These are phyloP conservation scores for Drosophila burlai DNA, from an alignment of 1,140 invertebrate genomes.

Conservation along the genomic window DNA sequence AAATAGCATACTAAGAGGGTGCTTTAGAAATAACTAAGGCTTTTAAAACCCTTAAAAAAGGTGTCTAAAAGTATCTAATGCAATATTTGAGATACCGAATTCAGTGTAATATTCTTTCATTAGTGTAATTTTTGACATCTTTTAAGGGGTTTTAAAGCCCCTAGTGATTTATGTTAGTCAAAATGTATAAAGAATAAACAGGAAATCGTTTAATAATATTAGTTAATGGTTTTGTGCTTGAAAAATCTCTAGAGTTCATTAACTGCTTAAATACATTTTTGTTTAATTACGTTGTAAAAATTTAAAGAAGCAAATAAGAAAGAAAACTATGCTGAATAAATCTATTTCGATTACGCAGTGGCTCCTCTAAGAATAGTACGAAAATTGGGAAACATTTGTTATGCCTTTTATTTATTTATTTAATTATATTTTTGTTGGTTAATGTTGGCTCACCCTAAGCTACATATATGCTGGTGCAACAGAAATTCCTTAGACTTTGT, in stretches of 20 bases:
- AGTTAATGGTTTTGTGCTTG: too few relatives aligned
- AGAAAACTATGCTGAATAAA: too few relatives aligned
- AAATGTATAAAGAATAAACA: neutral
- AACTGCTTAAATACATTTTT: too few relatives aligned
- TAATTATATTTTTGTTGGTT: neutral
- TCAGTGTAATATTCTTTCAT: neutral
- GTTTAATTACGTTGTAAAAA: too few relatives aligned
- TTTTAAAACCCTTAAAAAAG: neutral
- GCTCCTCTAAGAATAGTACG: too few relatives aligned
- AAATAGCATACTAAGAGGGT: neutral
- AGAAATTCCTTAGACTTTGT: rapidly evolving
- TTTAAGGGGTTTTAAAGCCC: neutral
- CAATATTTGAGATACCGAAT: neutral
- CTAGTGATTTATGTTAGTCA: too few relatives aligned
- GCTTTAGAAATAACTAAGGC: rapidly evolving
- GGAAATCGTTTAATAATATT: neutral
- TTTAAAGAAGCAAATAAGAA: too few relatives aligned
- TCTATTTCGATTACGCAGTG: too few relatives aligned
- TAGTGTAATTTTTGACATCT: neutral
- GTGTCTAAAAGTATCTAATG: neutral
- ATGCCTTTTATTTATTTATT: neutral
- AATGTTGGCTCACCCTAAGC: neutral
- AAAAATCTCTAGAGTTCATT: too few relatives aligned
- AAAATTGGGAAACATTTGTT: neutral
- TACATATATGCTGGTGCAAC: rapidly evolving